phyloP scores from a whole-genome alignment of 2,113 vertebrate genomes.

The Cinclus cinclus region DNA sequence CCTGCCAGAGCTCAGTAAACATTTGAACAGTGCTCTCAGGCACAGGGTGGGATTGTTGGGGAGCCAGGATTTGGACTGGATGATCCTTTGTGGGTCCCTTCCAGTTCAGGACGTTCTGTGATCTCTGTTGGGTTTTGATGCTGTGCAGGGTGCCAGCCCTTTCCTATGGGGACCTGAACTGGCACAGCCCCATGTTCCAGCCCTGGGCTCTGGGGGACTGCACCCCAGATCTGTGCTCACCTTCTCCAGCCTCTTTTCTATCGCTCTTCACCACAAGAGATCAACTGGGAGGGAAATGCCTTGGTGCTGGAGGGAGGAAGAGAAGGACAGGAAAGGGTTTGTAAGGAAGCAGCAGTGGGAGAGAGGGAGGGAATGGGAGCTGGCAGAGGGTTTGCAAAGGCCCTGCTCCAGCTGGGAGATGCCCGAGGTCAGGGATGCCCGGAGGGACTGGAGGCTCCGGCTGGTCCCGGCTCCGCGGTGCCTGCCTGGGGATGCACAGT shows the following conservation, averaged over 20 bases:
- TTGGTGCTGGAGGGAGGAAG: not conserved
- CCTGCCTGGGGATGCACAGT: not conserved
- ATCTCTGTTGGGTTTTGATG: accelerated
- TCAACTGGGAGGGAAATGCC: not conserved
- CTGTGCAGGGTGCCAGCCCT: not conserved
- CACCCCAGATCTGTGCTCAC: not conserved
- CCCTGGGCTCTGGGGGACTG: accelerated
- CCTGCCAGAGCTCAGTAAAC: not conserved
- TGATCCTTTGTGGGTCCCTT: not conserved
- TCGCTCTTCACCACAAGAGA: accelerated
- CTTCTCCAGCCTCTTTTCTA: not conserved
- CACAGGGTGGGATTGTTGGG: not conserved
- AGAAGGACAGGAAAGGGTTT: not conserved
- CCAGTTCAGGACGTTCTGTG: not conserved
- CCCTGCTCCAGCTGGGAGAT: not conserved
- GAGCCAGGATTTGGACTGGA: accelerated
- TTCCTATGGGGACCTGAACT: not conserved
- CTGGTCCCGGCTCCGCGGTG: not conserved
- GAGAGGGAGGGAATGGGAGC: too few species aligned
- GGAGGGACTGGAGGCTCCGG: too few species aligned
- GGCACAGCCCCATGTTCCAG: too few species aligned
- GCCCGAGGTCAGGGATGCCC: too few species aligned
- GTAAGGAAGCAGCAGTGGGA: not conserved
- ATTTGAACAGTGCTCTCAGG: accelerated
- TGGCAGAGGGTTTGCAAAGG: not conserved